Percentiles rank a stretch among this genome's conserved stretches.
These are phyloP conservation scores for Muscidifurax raptorellus DNA, from an alignment of 1,140 invertebrate genomes.

Conservation along the genomic window DNA sequence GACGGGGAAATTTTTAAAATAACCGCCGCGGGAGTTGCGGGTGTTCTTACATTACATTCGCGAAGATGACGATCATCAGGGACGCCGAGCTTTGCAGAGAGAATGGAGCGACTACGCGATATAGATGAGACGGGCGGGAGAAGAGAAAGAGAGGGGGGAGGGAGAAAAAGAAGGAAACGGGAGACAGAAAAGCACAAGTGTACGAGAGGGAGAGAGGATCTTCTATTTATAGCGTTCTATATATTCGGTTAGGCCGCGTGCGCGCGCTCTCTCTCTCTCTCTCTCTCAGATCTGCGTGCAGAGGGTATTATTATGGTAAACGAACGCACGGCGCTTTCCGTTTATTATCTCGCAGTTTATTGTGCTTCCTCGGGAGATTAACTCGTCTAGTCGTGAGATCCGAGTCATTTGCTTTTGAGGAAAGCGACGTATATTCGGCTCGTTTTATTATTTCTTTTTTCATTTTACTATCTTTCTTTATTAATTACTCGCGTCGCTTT, in stretches of 20 bases:
- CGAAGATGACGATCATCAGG: conserved; percentile 50
- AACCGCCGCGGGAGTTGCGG: neutral
- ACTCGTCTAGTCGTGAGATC: conserved; percentile 68
- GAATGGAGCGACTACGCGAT: neutral
- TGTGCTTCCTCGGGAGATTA: conserved; percentile 70
- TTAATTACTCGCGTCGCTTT: neutral
- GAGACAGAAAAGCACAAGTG: conserved; percentile 39
- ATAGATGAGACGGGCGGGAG: conserved; percentile 21
- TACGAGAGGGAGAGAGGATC: conserved; percentile 46
- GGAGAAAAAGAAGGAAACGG: conserved; percentile 31
- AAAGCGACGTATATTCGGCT: neutral
- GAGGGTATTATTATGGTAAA: conserved; percentile 71
- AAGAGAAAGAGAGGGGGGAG: neutral
- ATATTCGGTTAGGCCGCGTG: conserved; percentile 64
- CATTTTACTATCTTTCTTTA: neutral
- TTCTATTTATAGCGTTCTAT: conserved; percentile 69
- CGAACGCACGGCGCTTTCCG: conserved; percentile 60
- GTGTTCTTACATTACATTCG: conserved; percentile 39
- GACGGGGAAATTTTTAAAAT: conserved; percentile 38
- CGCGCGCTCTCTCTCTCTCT: conserved; percentile 44
- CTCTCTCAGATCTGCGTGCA: conserved; percentile 43
- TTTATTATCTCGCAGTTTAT: conserved; percentile 71
- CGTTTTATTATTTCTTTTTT: neutral
- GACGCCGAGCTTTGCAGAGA: conserved; percentile 15
- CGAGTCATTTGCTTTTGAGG: conserved; percentile 42